Conservation (phyloP, 2,797 vertebrate species). For the Amphiprion clarkii region DNA sequence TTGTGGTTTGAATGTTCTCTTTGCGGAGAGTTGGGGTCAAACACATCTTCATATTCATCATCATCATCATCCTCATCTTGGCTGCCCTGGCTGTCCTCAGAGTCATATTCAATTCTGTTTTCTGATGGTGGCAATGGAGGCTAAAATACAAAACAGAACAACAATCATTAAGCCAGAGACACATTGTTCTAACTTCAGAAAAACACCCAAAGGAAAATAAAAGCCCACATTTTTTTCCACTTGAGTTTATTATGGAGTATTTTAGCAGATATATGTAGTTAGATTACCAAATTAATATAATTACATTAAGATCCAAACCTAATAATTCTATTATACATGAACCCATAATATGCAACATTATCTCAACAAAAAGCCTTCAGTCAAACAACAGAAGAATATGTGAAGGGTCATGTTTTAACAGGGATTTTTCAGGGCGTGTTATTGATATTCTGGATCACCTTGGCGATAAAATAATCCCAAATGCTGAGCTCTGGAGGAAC, state of each 20-base stretch:
- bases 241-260: not conserved
- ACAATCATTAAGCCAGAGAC: not conserved
- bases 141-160: constrained; percentile 77
- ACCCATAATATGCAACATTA: not conserved
- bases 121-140: constrained; percentile 89
- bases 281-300: not conserved
- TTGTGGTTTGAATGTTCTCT: constrained; percentile 96
- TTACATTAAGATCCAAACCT: not conserved
- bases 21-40: constrained; percentile 85
- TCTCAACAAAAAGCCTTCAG: not conserved
- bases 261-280: not conserved
- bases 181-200: not conserved
- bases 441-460: constrained; percentile 83
- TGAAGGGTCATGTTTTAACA: not conserved
- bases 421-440: not conserved
- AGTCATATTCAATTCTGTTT: constrained; percentile 93
- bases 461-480: constrained; percentile 98
- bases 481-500: constrained; percentile 97
- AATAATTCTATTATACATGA: not conserved
- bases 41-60: constrained; percentile 77
- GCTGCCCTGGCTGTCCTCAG: constrained; percentile 94
- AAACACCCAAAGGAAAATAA: not conserved
- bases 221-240: not conserved
- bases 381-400: not conserved
- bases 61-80: constrained; percentile 87